Base-by-base conservation (phyloP, 2,888 invertebrate species). In the Hydrotaea cyrtoneurina region DNA sequence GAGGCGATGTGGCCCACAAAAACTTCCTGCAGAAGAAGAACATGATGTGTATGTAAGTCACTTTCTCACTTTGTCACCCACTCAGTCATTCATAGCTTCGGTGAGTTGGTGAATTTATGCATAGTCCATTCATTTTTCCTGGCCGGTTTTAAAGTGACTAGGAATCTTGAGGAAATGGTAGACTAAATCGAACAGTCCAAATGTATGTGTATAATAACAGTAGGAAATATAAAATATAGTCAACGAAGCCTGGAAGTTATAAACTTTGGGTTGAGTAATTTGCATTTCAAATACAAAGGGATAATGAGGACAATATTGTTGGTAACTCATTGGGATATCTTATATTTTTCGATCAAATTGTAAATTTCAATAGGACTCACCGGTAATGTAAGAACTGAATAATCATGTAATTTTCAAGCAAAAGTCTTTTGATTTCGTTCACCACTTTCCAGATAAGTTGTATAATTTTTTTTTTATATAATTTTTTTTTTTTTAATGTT, bases 21-120 rank as follows among this genome's bases (percentile, higher is more conserved):
- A 50, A 50, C 50, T 43, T 43, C 15, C 39, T 39, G n/a, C n/a
- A 39, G 10, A n/a, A n/a, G n/a, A 31, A 31, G 31, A 4, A 31
- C 31, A 50, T 55, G 55, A 50, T 55, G 55, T 55, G 55, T 21
- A 55, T 21, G 55, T 21, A 31, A n/a, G n/a, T n/a, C n/a, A n/a
- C n/a, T n/a, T n/a, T n/a, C n/a, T 53, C n/a, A n/a, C n/a, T n/a
- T 21, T 55, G 1, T 1, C n/a, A 23, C 17, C 21, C 59, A 59
- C 23, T 59, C 59, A 59, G 10, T 59, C 13, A 59, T 55, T 55
- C 55, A 53, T 53, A 26, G 23, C 15, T 26, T 4, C 31, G 31
- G 31, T 10, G 4, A 26, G 1, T 59, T 59, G 7, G 23, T 23
- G 19, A 59, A 59, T 23, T 23, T 23, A 59, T 59, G 59, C 59